Base-by-base conservation (phyloP, 2,113 vertebrate species). In the Pelusios castaneus region DNA sequence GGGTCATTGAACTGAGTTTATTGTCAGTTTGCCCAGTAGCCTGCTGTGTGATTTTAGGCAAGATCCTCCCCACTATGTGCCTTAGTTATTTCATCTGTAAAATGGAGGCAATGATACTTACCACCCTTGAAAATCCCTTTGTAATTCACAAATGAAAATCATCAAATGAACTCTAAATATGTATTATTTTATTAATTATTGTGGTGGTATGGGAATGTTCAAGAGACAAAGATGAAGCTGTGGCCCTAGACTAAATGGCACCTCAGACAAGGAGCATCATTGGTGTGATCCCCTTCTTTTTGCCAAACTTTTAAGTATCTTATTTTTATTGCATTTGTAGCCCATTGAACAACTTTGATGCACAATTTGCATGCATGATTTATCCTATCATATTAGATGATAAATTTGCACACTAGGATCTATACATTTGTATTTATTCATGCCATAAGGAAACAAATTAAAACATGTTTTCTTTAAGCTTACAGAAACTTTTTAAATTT, bases 71-170 rank as follows among this genome's bases (percentile, higher is more conserved):
- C 91, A 97, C 93, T 95, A 94, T 88, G 54, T 92, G 85, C 92
- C 67, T 45, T 70, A 70, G 19, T 85, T 93, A 94, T 93, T 89
- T 85, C 92, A 11, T 91, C 82, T 95, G 94, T 80, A 93, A 92
- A 82, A 94, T 78, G 34, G 80, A 94, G 94, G 96, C 91, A 96
- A 97, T 91, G 93, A 85, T 85, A 96, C 92, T 95, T 93, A 93
- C 93, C 84, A 87, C 54, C 91, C 96, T 96, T 89, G 88, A 80
- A 96, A 95, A 95, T 92, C 90, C 90, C 63, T 56, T 78, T 2
- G 88, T 96, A 87, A 93, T 90, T 92, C 70, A 94, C 89, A 86
- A 87, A 97, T 77, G 63, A 97, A 95, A 95, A 96, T 56, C 91
- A 76, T 92, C 88, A 0, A 43, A 94, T 95, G 95, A 96, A 87